phyloP scores from a whole-genome alignment of 2,888 invertebrate genomes.

The Pyrrhosoma nymphula region DNA sequence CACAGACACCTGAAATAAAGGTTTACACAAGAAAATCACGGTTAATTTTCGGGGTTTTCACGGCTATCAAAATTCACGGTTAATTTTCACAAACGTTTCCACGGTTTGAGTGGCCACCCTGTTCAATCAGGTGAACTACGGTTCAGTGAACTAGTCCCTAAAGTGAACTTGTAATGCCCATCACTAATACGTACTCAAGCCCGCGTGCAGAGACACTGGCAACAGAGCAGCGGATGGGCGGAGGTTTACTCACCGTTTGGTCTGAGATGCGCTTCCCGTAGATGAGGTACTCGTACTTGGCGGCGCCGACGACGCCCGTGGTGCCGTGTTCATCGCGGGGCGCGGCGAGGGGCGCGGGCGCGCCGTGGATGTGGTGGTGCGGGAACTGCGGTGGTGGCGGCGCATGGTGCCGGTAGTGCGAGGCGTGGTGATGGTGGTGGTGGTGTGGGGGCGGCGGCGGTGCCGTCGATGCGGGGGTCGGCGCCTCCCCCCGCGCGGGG shows the following conservation, averaged over 20 bases:
- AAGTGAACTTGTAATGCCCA: too few species aligned
- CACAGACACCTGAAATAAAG: too few species aligned
- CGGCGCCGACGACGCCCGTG: slow-evolving; percentile 78
- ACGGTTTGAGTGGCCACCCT: too few species aligned
- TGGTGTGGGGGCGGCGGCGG: slow-evolving; percentile 71
- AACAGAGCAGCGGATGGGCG: too few species aligned
- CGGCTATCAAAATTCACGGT: too few species aligned
- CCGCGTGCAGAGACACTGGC: too few species aligned
- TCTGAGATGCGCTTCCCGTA: slow-evolving; percentile 95
- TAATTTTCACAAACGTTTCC: too few species aligned
- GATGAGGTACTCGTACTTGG: slow-evolving; percentile 93
- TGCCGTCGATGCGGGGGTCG: slow-evolving; percentile 67
- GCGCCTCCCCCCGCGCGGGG: slow-evolving; percentile 59
- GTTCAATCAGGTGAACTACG: too few species aligned
- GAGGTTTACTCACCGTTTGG: slow-evolving; percentile 86
- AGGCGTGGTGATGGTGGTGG: slow-evolving; percentile 72
- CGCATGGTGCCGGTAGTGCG: slow-evolving; percentile 72
- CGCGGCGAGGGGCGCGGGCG: slow-evolving; percentile 72
- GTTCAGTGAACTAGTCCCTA: too few species aligned
- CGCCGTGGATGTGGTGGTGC: slow-evolving; percentile 75
- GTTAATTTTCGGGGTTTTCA: too few species aligned
- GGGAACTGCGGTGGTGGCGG: slow-evolving; percentile 69
- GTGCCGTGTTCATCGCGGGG: slow-evolving; percentile 72
- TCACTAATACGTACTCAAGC: too few species aligned
- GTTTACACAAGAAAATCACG: too few species aligned